phyloP scores from a whole-genome alignment of 2,113 vertebrate species.

The Numida meleagris region DNA sequence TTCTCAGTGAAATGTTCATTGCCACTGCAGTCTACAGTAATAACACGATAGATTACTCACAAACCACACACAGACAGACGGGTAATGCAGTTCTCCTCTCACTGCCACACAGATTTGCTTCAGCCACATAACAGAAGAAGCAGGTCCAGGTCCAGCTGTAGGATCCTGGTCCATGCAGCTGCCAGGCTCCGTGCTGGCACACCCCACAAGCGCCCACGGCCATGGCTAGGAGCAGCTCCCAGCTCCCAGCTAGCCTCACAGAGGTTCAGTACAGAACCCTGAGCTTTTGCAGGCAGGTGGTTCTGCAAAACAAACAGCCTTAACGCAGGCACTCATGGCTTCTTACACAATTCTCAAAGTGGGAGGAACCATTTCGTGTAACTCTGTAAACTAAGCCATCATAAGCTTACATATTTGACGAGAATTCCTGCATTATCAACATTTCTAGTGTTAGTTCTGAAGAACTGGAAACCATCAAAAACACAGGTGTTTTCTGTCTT shows the following conservation, averaged over 20 bases:
- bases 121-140: background rate
- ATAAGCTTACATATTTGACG: background rate
- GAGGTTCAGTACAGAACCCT: background rate
- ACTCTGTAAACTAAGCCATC: background rate
- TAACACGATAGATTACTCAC: background rate
- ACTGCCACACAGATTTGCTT: background rate
- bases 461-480: background rate
- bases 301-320: background rate
- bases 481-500: background rate
- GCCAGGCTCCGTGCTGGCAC: background rate
- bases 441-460: background rate
- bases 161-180: background rate
- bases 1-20: background rate
- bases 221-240: background rate
- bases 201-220: background rate
- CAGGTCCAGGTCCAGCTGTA: background rate
- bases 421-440: background rate
- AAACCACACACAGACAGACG: background rate
- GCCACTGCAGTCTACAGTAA: slow-evolving; percentile 2
- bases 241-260: background rate
- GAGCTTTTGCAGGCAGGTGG: background rate
- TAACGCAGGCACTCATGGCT: background rate
- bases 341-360: background rate
- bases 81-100: background rate
- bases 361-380: background rate